Conservation (phyloP, 30 jellyfish, hydroid and myxozoan species). For the Phacellophora camtschatica region DNA sequence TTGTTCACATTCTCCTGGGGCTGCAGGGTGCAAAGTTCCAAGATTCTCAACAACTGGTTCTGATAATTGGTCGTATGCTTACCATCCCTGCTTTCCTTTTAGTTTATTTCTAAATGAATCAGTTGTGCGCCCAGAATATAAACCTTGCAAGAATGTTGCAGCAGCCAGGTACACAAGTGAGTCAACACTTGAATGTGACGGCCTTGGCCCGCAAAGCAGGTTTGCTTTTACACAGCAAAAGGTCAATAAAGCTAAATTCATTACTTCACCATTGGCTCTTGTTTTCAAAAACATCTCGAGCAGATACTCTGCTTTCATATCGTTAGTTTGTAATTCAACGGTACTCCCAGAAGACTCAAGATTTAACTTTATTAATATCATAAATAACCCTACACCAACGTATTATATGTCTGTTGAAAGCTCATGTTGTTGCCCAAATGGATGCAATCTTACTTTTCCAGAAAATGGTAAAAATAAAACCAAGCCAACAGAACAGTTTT, state of each 20-base stretch:
- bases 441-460: conserved; percentile 39
- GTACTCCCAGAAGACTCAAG: conserved; percentile 36
- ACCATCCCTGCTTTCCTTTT: conserved; percentile 46
- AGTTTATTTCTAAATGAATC: conserved; percentile 22
- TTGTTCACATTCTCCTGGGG: conserved; percentile 18
- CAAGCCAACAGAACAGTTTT: conserved; percentile 14
- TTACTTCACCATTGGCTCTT: conserved; percentile 20
- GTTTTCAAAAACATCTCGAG: neutral
- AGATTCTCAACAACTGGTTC: conserved; percentile 20
- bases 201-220: conserved; percentile 29
- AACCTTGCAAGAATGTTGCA: conserved; percentile 44
- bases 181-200: conserved; percentile 20
- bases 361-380: conserved; percentile 18
- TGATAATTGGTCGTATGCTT: conserved; percentile 37
- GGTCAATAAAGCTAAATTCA: neutral
- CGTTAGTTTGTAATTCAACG: conserved; percentile 39
- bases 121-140: conserved; percentile 13
- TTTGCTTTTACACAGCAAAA: neutral
- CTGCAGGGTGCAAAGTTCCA: conserved; percentile 48
- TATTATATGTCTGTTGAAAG: conserved; percentile 40
- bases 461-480: neutral
- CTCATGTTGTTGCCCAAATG: conserved; percentile 52
- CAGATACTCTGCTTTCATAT: conserved; percentile 9
- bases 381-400: neutral
- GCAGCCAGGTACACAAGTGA: conserved; percentile 43